Percentiles rank a stretch among this genome's conserved stretches.
Conservation (phyloP, 64 coral and sea anemone species). For the Pocillopora verrucosa region DNA sequence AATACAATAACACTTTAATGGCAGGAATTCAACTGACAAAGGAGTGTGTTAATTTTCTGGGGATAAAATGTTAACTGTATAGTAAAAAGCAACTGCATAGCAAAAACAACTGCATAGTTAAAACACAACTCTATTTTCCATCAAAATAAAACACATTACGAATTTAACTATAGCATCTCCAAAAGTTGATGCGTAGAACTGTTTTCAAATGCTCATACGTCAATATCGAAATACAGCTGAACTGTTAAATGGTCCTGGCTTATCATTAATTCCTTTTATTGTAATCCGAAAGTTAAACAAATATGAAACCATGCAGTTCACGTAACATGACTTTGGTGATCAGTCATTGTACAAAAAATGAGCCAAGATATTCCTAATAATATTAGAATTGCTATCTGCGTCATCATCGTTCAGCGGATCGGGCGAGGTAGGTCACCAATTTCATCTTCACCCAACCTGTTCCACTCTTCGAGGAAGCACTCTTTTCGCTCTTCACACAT, state of each 20-base stretch:
- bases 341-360: background rate
- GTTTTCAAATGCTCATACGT: background rate
- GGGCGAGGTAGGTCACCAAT: conserved; percentile 31
- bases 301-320: background rate
- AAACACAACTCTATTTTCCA: too few species aligned
- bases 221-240: too few species aligned
- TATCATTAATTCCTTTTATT: background rate
- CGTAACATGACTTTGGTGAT: background rate
- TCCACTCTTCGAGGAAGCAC: conserved; percentile 20
- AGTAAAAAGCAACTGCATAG: too few species aligned
- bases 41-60: too few species aligned
- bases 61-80: too few species aligned
- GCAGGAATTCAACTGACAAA: too few species aligned
- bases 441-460: conserved; percentile 31
- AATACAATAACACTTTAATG: background rate
- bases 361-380: too few species aligned
- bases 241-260: background rate
- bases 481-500: conserved; percentile 35
- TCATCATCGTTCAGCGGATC: background rate
- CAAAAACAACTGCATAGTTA: too few species aligned
- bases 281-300: background rate
- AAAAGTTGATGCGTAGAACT: background rate
- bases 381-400: too few species aligned
- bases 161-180: too few species aligned
- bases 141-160: too few species aligned